Evolutionary conservation across 1,140 invertebrate genomes (phyloP), one percentile per base, ranked within the genome.

Genomic region (Drosophila kepulauana): DNA sequence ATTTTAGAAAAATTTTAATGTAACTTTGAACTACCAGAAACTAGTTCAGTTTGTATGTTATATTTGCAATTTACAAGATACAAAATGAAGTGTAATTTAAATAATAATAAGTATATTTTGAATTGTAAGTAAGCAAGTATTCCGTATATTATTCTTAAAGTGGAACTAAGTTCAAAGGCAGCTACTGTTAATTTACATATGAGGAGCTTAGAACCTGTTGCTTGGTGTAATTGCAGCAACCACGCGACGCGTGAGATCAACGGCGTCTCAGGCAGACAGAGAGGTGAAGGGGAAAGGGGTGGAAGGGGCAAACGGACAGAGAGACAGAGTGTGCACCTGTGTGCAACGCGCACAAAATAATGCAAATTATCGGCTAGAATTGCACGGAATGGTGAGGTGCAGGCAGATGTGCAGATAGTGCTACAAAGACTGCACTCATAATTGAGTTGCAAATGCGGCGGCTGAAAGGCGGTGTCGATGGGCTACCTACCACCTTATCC

Each of bases 351-450:
- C 71, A 82, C 63, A 79, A 78, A 82, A 88, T 88, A 87, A 87
- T 87, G 84, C 84, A 87, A 87, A 87, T 87, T 88, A 87, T 87
- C 84, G 69, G 74, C 84, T 80, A 79, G 82, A 88, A 88, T 87
- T 77, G 82, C 82, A 82, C 79, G 77, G 77, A 84, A 80, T 88
- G 77, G 84, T 87, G 79, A 87, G 84, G 80, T 87, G 84, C 79
- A 73, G 20, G 75, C 63, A 74, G 75, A 79, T 78, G 79, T 63
- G 74, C 69, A 79, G 51, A 67, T 33, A 67, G 48, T 48, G 61
- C 58, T 66, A 67, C 46, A 45, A 10, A 28, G 15, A 16, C 16
- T 16, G 43, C 41, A 49, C 64, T 88, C 84, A 87, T 87, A 87
- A 87, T 87, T 87, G 84, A 87, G 84, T 88, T 87, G 84, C 84